Base-by-base conservation (phyloP, 2,888 invertebrate genomes). In the Lymantria monacha region DNA sequence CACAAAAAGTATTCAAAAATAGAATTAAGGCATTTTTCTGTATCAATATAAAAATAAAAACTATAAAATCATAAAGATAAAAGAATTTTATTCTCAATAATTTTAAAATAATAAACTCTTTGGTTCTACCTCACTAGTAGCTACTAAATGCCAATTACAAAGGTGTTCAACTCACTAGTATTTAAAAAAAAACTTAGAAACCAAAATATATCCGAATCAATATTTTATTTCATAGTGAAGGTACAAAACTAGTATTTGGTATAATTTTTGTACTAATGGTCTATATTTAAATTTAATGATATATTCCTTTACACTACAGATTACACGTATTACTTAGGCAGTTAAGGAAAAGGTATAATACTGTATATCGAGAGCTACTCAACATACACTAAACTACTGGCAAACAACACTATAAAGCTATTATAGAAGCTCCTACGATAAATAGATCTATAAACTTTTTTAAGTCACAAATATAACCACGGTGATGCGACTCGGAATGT, bases 361-460 rank as follows among this genome's bases (percentile, higher is more conserved):
- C 83, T 80, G 86, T 87, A 86, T 80, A 86, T 59, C 63, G 59
- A 72, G 65, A 22, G 44, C 70, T 72, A 70, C 67, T 68, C 55
- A 66, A 61, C 59, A 59, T 53, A 60, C 53, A 44, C 63, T 69
- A 72, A 58, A 55, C 68, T 69, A 72, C 60, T 55, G 54, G 63
- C 63, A 57, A 70, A 72, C 69, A 62, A 70, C 74, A 9, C 55
- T 75, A 72, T 83, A 84, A 81, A 80, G 80, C 82, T 82, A 61
- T 69, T 59, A 55, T 83, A 83, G 82, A 88, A 86, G 84, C 85
- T 57, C 76, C 83, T 87, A 85, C 74, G 61, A 62, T 58, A 59
- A 48, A 36, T 22, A 43, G 45, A 48, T 49, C 9, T 48, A 42
- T 51, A 30, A 52, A n/a, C n/a, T 45, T 37, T 57, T 50, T 51